A percentile compares a stretch with the other conserved stretches of the same genome.
phyloP scores from a whole-genome alignment of 1,140 invertebrate genomes.

The Drosophila takahashii region DNA sequence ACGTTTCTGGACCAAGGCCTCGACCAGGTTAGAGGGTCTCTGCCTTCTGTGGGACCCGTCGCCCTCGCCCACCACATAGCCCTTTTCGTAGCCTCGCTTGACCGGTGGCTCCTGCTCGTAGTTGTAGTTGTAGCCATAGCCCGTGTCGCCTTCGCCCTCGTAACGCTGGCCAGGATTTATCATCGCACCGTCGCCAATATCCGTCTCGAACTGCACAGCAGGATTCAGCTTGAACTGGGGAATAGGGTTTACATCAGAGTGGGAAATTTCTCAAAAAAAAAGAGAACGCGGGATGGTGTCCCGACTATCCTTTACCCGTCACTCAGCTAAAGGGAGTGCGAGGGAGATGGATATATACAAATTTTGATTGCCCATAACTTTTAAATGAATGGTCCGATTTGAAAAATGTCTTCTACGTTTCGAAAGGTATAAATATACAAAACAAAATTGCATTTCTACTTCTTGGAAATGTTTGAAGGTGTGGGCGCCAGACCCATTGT shows the following conservation, averaged over 20 bases:
- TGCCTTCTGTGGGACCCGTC: constrained; percentile 6
- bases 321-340: too few relatives aligned
- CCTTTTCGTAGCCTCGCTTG: constrained; percentile 27
- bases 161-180: constrained; percentile 37
- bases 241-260: not conserved
- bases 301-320: too few relatives aligned
- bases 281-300: too few relatives aligned
- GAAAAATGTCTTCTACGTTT: too few relatives aligned
- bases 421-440: too few relatives aligned
- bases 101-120: constrained; percentile 16
- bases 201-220: constrained; percentile 64
- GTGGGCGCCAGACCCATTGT: too few relatives aligned
- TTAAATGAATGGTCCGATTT: too few relatives aligned
- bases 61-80: constrained; percentile 34
- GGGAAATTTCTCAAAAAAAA: too few relatives aligned
- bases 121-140: constrained; percentile 11
- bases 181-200: constrained; percentile 67
- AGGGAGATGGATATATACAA: too few relatives aligned
- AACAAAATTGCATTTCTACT: too few relatives aligned
- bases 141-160: constrained; percentile 11
- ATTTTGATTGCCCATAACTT: too few relatives aligned
- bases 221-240: constrained; percentile 63
- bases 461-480: too few relatives aligned
- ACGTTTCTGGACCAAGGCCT: constrained; percentile 30
- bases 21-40: constrained; percentile 9